Evolutionary conservation across 2,888 invertebrate species (phyloP), one percentile per base, ranked within the genome.

Genomic region (Polymixis flavicincta): DNA sequence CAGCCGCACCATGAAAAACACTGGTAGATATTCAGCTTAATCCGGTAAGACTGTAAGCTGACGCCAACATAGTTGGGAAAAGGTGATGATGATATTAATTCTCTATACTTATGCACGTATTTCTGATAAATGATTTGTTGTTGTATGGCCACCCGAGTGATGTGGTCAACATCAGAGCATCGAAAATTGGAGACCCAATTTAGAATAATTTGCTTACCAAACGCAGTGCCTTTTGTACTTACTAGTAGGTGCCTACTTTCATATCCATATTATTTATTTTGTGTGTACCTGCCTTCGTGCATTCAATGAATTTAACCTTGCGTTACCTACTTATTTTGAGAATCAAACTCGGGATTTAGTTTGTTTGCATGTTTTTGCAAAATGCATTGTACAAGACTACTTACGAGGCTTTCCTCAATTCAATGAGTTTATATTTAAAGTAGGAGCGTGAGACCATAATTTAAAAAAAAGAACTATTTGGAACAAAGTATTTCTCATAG

Each of bases 361-460:
- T n/a, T n/a, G n/a, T n/a, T n/a, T 48, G 19, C 37, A 48, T 28
- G 8, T 25, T 80, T 64, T 65, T 7, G 37, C 19, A 60, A 73
- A 73, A 42, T 42, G n/a, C 2, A 32, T 45, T 68, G 8, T 32
- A 4, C 22, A 11, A 67, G 32, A 59, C 13, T 68, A 71, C 50
- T 61, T 70, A 70, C 75, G 80, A 82, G 72, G 81, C 45, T 32
- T 68, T 54, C 59, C 14, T n/a, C n/a, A n/a, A n/a, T n/a, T n/a
- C n/a, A n/a, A n/a, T n/a, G n/a, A n/a, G n/a, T n/a, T n/a, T n/a
- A n/a, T n/a, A n/a, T n/a, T n/a, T n/a, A n/a, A n/a, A n/a, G n/a
- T n/a, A n/a, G n/a, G n/a, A 59, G 4, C 57, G 25, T 71, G 42
- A 71, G 60, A 59, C 42, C 7, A 54, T 63, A 11, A 7, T 11